phyloP scores from a whole-genome alignment of 92 coral and sea anemone species.

The Palythoa grandiflora region DNA sequence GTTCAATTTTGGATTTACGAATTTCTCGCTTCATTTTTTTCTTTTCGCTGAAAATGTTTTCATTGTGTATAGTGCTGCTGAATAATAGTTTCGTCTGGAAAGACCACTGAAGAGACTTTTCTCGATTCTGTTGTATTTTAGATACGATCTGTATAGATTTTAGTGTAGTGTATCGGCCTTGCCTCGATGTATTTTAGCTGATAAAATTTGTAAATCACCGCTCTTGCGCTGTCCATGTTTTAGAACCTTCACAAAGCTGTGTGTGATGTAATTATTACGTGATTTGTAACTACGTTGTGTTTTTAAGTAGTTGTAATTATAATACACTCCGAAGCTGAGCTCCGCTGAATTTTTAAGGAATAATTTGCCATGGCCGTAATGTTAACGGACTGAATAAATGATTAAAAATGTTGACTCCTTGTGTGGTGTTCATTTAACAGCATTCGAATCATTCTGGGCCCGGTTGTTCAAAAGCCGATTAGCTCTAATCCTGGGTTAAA shows the following conservation, averaged over 20 bases:
- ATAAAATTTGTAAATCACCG: conserved; percentile 26
- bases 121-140: neutral
- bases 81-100: neutral
- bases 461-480: no score
- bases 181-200: conserved; percentile 34
- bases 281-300: neutral
- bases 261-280: neutral
- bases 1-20: neutral
- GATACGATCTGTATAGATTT: conserved; percentile 20
- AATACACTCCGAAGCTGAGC: conserved; percentile 15
- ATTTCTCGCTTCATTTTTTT: neutral
- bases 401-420: neutral
- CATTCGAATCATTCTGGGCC: no score
- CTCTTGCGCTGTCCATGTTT: neutral
- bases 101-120: neutral
- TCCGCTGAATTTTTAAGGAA: conserved; percentile 7
- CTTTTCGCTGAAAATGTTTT: neutral
- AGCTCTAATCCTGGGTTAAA: no score
- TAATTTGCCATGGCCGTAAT: neutral
- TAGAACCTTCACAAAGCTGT: neutral
- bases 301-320: neutral
- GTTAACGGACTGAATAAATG: conserved; percentile 25
- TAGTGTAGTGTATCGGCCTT: conserved; percentile 14
- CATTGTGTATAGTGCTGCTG: neutral
- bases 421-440: neutral